Percentiles rank a stretch among this genome's conserved stretches.
Evolutionary conservation across 64 coral and sea anemone genomes (phyloP).

Genomic region (Stylophora pistillata): DNA sequence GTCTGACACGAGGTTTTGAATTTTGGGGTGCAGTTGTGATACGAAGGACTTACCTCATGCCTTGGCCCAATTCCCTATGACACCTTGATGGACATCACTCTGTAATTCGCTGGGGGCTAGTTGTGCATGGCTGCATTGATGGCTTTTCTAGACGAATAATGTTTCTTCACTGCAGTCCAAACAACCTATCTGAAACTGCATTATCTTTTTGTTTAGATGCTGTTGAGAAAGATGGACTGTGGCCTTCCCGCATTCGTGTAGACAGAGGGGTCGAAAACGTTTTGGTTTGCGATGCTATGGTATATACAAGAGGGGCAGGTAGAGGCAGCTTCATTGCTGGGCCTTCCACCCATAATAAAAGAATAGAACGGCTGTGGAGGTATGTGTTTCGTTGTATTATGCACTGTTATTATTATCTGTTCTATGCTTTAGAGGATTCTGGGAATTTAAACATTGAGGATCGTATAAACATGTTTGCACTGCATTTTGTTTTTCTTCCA

Average conservation of each 20-base stretch:
- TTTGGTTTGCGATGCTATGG: conserved; percentile 6
- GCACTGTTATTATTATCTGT: conserved; percentile 43
- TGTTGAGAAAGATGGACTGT: too few species aligned
- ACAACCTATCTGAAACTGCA: too few species aligned
- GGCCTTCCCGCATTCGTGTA: conserved; percentile 12
- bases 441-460: conserved; percentile 33
- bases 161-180: too few species aligned
- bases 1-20: too few species aligned
- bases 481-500: conserved; percentile 20
- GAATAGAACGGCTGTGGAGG: conserved; percentile 30
- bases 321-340: conserved; percentile 4
- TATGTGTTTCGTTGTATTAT: conserved; percentile 35
- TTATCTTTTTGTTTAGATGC: too few species aligned
- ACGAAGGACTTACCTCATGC: too few species aligned
- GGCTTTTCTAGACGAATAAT: too few species aligned
- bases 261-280: not conserved
- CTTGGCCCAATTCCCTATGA: too few species aligned
- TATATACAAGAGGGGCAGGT: not conserved
- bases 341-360: conserved; percentile 8
- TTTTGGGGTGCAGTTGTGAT: too few species aligned
- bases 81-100: too few species aligned
- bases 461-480: conserved; percentile 35
- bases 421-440: conserved; percentile 38
- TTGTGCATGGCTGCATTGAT: too few species aligned
- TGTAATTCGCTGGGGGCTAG: too few species aligned